Conservation (phyloP, 2,888 invertebrate genomes). For the Deroplatys truncata region DNA sequence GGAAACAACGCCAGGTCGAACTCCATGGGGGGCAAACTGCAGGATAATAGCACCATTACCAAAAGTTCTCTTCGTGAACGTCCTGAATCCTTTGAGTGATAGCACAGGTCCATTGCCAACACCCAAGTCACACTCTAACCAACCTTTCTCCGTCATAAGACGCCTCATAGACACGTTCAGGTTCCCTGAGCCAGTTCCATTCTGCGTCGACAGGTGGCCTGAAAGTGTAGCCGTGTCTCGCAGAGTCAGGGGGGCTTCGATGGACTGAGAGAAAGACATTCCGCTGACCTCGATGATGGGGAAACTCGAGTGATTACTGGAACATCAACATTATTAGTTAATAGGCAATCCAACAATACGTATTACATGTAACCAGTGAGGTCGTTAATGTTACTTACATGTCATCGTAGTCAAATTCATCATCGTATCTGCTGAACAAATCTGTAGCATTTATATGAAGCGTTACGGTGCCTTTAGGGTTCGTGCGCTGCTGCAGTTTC, state of each 20-base stretch:
- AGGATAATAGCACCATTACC: slow-evolving; percentile 71
- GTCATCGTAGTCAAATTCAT: slow-evolving; percentile 55
- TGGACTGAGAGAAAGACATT: slow-evolving; percentile 88
- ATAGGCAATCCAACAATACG: no score
- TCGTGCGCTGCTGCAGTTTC: slow-evolving; percentile 81
- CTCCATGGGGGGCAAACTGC: slow-evolving; percentile 72
- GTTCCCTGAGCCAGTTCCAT: slow-evolving; percentile 80
- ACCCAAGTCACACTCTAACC: slow-evolving; percentile 81
- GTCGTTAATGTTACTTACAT: not conserved
- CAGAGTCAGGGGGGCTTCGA: slow-evolving; percentile 85
- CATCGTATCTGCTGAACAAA: slow-evolving; percentile 78
- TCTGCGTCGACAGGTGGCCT: slow-evolving; percentile 78
- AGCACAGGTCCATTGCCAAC: slow-evolving; percentile 80
- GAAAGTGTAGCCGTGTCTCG: slow-evolving; percentile 81
- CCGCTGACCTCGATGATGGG: slow-evolving; percentile 87
- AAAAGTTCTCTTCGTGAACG: slow-evolving; percentile 68
- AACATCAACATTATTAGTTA: no score
- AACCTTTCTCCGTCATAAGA: slow-evolving; percentile 76
- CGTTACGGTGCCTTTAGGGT: slow-evolving; percentile 84
- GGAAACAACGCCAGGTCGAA: slow-evolving; percentile 71
- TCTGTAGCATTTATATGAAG: slow-evolving; percentile 91
- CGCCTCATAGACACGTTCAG: slow-evolving; percentile 72
- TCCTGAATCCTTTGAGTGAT: slow-evolving; percentile 74
- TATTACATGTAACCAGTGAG: no score
- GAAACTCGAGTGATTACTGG: slow-evolving; percentile 52